Evolutionary conservation across 2,797 vertebrate species (phyloP).

Genomic region (Gymnopithys bicolor): DNA sequence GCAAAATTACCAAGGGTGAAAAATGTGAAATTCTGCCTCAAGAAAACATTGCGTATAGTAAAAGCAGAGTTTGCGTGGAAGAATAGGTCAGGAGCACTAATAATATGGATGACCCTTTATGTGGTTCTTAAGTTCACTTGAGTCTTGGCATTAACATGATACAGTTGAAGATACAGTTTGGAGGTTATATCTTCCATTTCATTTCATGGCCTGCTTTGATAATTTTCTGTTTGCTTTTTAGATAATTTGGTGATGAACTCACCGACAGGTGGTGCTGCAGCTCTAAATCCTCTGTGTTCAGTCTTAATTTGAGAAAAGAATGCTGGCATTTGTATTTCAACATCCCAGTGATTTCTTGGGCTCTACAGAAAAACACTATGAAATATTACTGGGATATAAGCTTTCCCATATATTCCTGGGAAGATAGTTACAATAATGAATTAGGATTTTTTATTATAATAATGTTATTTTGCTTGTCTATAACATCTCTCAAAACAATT

Average conservation of each 20-base stretch:
- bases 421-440: conserved; percentile 20
- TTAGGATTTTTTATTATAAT: background rate
- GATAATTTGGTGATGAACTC: background rate
- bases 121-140: background rate
- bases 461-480: background rate
- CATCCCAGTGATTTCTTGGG: background rate
- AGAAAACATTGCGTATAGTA: background rate
- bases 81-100: background rate
- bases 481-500: background rate
- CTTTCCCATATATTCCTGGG: background rate
- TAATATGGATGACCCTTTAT: background rate
- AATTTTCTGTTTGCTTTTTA: background rate
- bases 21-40: background rate
- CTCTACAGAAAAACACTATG: conserved; percentile 12
- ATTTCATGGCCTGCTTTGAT: background rate
- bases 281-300: background rate
- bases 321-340: background rate
- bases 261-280: conserved; percentile 54
- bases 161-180: background rate
- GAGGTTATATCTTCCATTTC: background rate
- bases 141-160: background rate
- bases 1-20: background rate
- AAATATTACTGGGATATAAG: background rate
- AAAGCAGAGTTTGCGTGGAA: background rate
- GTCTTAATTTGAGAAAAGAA: background rate